A percentile compares a stretch with the other conserved stretches of the same genome.
phyloP scores from a whole-genome alignment of 2,797 vertebrate species.

The Microctenopoma steveboyesi region DNA sequence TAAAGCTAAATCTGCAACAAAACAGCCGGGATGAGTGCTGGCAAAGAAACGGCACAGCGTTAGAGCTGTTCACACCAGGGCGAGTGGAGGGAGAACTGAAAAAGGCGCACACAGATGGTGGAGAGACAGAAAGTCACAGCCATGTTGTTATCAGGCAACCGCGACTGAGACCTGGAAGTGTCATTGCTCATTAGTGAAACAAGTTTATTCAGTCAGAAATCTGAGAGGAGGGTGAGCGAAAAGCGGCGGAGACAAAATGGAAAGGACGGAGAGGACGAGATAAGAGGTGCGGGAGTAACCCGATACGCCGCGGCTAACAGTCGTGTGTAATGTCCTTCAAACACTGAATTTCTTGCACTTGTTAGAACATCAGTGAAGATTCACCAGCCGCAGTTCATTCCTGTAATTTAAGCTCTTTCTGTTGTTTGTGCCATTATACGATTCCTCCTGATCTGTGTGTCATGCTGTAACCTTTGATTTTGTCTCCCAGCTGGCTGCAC shows the following conservation, averaged over 20 bases:
- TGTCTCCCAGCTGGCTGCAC: slow-evolving; percentile 91
- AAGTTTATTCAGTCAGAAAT: slow-evolving; percentile 70
- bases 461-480: slow-evolving; percentile 88
- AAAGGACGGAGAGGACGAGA: slow-evolving; percentile 39
- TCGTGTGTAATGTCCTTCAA: slow-evolving; percentile 25
- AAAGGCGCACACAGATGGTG: slow-evolving; percentile 58
- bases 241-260: slow-evolving; percentile 24
- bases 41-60: slow-evolving; percentile 10
- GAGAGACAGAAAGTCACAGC: slow-evolving; percentile 60
- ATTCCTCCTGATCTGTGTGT: background rate
- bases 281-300: slow-evolving; percentile 41
- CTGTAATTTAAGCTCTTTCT: slow-evolving; percentile 11
- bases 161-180: slow-evolving; percentile 75
- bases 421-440: background rate
- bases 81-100: slow-evolving; percentile 31
- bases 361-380: slow-evolving; percentile 35
- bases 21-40: slow-evolving; percentile 27
- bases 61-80: slow-evolving; percentile 31
- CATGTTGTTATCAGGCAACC: slow-evolving; percentile 62
- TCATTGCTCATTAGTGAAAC: slow-evolving; percentile 75
- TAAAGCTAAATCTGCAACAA: slow-evolving; percentile 43
- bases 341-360: slow-evolving; percentile 42
- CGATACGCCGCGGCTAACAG: slow-evolving; percentile 42
- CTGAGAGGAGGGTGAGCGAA: slow-evolving; percentile 20
- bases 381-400: slow-evolving; percentile 24